Evolutionary conservation across 1,140 invertebrate species (phyloP).

Genomic region (Stegodyphus dumicola): DNA sequence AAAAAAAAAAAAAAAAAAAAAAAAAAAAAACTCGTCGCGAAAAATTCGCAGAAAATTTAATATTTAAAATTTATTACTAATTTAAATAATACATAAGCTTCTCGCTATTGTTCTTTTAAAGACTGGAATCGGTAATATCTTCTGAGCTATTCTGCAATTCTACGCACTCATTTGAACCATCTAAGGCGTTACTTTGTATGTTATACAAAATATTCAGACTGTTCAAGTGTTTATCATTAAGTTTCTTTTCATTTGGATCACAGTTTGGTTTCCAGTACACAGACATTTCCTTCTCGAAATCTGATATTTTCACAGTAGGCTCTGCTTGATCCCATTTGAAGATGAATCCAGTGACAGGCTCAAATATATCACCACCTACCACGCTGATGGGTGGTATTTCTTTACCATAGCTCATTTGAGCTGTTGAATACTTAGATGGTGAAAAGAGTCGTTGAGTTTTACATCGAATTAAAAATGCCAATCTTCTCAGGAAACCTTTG

Average conservation of each 20-base stretch:
- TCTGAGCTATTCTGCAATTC: background rate
- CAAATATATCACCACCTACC: conserved; percentile 28
- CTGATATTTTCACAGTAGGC: conserved; percentile 26
- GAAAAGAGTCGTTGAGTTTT: conserved; percentile 13
- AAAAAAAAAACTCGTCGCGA: too few relatives aligned
- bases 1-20: too few relatives aligned
- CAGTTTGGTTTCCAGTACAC: conserved; percentile 35
- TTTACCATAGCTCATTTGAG: background rate
- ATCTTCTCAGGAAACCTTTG: background rate
- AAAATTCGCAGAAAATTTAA: too few relatives aligned
- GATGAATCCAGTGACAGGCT: conserved; percentile 55
- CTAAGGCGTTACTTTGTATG: background rate
- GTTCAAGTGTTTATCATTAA: conserved; percentile 42
- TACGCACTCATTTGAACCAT: background rate
- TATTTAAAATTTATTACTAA: too few relatives aligned
- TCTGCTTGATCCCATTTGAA: conserved; percentile 55
- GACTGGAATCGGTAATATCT: background rate
- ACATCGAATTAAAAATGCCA: conserved; percentile 4
- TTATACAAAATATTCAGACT: conserved; percentile 48
- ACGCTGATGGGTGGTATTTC: background rate
- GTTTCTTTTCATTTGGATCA: conserved; percentile 37
- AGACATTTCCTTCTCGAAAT: conserved; percentile 49
- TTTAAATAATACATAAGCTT: too few relatives aligned
- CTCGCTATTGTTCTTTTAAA: background rate
- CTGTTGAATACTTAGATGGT: background rate